These are phyloP conservation scores for Procavia capensis DNA, from an alignment of 2,113 vertebrate genomes.

Conservation along the genomic window DNA sequence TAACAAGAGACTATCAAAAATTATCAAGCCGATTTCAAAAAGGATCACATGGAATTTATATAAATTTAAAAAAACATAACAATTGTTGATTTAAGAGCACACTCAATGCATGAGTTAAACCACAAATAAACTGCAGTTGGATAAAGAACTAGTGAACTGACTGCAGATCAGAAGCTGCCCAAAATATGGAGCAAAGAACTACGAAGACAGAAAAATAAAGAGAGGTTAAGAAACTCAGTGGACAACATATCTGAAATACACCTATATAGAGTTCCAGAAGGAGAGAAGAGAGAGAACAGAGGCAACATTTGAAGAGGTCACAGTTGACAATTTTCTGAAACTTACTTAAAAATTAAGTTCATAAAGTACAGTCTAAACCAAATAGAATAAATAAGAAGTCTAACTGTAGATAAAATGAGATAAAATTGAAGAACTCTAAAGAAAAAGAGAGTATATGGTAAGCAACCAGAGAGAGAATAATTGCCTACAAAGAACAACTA, in stretches of 20 bases:
- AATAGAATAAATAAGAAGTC: not conserved
- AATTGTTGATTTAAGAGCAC: not conserved
- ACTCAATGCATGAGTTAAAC: not conserved
- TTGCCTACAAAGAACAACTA: not conserved
- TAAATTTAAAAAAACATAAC: not conserved
- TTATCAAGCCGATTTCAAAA: not conserved
- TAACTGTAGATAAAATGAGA: not conserved
- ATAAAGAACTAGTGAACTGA: constrained; percentile 15
- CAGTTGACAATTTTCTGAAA: not conserved
- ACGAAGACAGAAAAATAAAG: not conserved
- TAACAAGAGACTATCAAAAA: not conserved
- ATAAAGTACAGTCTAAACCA: not conserved
- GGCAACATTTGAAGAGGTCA: not conserved
- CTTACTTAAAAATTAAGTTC: not conserved
- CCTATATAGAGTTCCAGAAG: not conserved
- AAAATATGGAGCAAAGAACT: not conserved
- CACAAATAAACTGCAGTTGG: not conserved
- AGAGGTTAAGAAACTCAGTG: not conserved
- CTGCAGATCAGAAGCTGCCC: constrained; percentile 1
- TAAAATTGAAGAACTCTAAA: not conserved
- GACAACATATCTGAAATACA: not conserved
- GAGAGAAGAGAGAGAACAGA: not conserved
- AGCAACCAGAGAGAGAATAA: not conserved
- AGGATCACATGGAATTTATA: not conserved
- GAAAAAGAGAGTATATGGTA: not conserved